Evolutionary conservation across 2,113 vertebrate species (phyloP).

Genomic region (Sinocyclocheilus rhinocerous): DNA sequence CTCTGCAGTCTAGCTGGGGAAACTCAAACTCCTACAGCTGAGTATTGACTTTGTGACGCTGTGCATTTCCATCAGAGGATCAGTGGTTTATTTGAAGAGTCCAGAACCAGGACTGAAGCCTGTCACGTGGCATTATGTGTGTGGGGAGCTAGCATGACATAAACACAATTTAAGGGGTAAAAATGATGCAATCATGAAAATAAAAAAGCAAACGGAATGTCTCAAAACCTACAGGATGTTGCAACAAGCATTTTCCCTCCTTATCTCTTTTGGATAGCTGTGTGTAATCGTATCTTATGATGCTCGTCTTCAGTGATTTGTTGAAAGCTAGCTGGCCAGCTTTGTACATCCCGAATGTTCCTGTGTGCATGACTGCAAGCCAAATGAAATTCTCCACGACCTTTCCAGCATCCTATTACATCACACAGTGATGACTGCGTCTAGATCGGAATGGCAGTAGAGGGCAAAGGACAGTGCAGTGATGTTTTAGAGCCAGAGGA

Average conservation of each 20-base stretch:
- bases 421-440: conserved; percentile 4
- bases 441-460: neutral
- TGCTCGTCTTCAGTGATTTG: conserved; percentile 13
- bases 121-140: neutral
- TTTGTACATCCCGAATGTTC: neutral
- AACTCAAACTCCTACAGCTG: conserved; percentile 17
- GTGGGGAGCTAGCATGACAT: neutral
- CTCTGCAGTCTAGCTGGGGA: neutral
- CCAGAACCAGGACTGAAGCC: neutral
- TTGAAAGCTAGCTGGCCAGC: neutral
- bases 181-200: neutral
- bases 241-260: neutral
- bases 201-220: neutral
- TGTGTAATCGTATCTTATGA: neutral
- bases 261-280: neutral
- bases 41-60: conserved; percentile 43
- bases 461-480: conserved; percentile 1
- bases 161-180: conserved; percentile 1
- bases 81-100: conserved; percentile 7
- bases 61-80: conserved; percentile 30
- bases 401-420: conserved; percentile 28
- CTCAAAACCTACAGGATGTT: neutral
- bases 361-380: neutral
- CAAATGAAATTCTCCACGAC: conserved; percentile 4
- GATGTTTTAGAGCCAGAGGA: conserved; percentile 19